Percentiles rank a stretch among this genome's conserved stretches.
phyloP scores from a whole-genome alignment of 1,140 invertebrate species.

The Diorhabda carinulata region DNA sequence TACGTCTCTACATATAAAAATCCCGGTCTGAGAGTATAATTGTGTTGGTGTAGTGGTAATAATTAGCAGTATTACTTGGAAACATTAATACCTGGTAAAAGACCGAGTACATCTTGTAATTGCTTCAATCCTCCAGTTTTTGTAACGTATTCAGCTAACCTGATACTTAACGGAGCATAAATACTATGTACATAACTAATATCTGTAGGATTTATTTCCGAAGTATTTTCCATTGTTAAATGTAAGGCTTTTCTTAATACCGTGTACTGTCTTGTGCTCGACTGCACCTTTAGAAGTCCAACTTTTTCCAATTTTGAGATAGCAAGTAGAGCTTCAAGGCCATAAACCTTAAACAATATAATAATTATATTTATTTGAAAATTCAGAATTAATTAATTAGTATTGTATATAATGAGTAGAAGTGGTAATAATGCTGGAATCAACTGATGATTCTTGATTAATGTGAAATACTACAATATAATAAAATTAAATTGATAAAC shows the following conservation, averaged over 20 bases:
- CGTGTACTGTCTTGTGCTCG: constrained; percentile 64
- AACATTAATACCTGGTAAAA: constrained; percentile 48
- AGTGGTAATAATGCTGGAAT: too few species aligned
- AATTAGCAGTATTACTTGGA: too few species aligned
- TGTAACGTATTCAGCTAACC: constrained; percentile 81
- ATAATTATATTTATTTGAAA: too few species aligned
- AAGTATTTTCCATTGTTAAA: constrained; percentile 82
- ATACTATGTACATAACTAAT: constrained; percentile 91
- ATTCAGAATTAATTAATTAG: too few species aligned
- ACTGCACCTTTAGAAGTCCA: constrained; percentile 73
- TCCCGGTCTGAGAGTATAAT: too few species aligned
- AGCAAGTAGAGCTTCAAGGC: constrained; percentile 78
- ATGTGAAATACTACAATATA: too few species aligned
- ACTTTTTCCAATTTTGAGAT: constrained; percentile 85
- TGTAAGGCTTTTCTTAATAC: constrained; percentile 71
- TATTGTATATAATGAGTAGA: too few species aligned
- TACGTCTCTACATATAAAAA: too few species aligned
- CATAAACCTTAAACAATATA: constrained; percentile 64
- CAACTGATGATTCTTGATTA: too few species aligned
- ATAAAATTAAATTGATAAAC: too few species aligned
- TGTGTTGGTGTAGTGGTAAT: too few species aligned
- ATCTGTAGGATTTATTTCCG: constrained; percentile 79
- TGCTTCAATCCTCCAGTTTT: constrained; percentile 78
- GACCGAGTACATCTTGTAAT: constrained; percentile 57
- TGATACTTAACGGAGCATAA: constrained; percentile 90